phyloP scores from a whole-genome alignment of 2,888 invertebrate species.

The Acrocyrtus sp. region DNA sequence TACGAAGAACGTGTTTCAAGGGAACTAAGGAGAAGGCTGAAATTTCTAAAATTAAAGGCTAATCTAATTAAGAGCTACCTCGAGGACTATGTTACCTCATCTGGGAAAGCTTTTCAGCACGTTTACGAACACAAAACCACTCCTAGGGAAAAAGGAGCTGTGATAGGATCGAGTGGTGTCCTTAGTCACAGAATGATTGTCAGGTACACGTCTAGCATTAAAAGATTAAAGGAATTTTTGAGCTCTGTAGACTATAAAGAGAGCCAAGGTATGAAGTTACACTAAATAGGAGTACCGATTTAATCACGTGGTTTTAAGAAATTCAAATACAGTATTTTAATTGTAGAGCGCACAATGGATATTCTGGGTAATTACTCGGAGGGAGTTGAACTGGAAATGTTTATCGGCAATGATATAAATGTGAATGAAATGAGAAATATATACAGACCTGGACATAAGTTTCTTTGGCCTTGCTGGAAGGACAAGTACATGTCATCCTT shows the following conservation, averaged over 20 bases:
- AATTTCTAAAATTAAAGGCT: neutral
- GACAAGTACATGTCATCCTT: slow-evolving; percentile 3
- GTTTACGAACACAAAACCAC: neutral
- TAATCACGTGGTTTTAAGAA: no score
- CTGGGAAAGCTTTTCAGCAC: neutral
- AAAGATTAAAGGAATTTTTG: neutral
- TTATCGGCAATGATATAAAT: no score
- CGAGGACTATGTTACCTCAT: neutral
- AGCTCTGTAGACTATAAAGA: neutral
- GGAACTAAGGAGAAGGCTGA: neutral
- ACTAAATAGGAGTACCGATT: no score
- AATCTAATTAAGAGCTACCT: neutral
- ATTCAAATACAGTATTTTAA: no score
- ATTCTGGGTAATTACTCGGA: no score
- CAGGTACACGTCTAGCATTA: neutral
- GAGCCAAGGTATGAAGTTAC: no score
- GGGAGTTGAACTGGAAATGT: no score
- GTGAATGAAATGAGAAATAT: neutral
- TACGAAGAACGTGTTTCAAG: neutral
- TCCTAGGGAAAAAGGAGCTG: neutral
- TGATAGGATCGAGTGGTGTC: neutral
- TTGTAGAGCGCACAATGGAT: no score
- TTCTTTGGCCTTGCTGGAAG: neutral
- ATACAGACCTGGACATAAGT: neutral
- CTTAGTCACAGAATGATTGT: neutral